phyloP scores from a whole-genome alignment of 64 coral and sea anemone genomes.

The Stichodactyla mertensii region DNA sequence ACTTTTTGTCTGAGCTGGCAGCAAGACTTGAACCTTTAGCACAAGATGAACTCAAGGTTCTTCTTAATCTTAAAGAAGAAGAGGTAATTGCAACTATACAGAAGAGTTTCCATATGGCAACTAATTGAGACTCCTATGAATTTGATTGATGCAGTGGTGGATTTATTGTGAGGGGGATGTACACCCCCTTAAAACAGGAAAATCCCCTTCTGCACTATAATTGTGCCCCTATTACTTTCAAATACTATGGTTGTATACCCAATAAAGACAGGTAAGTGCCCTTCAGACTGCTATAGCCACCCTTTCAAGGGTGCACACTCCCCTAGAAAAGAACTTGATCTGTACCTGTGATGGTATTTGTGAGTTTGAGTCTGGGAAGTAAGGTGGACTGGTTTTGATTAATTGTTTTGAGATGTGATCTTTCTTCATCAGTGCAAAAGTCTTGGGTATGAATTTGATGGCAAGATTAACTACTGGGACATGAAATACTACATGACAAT shows the following conservation, averaged over 20 bases:
- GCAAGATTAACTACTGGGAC: constrained; percentile 94
- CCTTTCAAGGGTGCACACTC: too few relatives aligned
- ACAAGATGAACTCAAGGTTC: constrained; percentile 53
- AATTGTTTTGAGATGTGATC: too few relatives aligned
- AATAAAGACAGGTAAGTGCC: too few relatives aligned
- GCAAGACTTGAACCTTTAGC: constrained; percentile 66
- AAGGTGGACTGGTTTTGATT: too few relatives aligned
- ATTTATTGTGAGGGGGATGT: too few relatives aligned
- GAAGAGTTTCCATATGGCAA: too few relatives aligned
- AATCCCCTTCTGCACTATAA: too few relatives aligned
- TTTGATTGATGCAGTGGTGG: too few relatives aligned
- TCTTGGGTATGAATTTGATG: constrained; percentile 72
- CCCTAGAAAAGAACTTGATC: not conserved
- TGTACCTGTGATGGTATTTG: not conserved
- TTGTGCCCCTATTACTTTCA: not conserved
- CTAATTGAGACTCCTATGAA: too few relatives aligned
- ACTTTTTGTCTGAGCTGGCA: constrained; percentile 74
- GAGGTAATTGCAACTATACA: constrained; percentile 31
- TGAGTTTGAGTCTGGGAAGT: too few relatives aligned
- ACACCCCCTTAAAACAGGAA: too few relatives aligned
- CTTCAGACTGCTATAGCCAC: too few relatives aligned
- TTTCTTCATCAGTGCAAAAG: constrained; percentile 55
- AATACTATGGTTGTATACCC: not conserved
- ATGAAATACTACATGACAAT: constrained; percentile 89
- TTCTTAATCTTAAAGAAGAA: constrained; percentile 69